Percentiles rank a stretch among this genome's conserved stretches.
phyloP scores from a whole-genome alignment of 2,113 vertebrate species.

The Eolophus roseicapilla region DNA sequence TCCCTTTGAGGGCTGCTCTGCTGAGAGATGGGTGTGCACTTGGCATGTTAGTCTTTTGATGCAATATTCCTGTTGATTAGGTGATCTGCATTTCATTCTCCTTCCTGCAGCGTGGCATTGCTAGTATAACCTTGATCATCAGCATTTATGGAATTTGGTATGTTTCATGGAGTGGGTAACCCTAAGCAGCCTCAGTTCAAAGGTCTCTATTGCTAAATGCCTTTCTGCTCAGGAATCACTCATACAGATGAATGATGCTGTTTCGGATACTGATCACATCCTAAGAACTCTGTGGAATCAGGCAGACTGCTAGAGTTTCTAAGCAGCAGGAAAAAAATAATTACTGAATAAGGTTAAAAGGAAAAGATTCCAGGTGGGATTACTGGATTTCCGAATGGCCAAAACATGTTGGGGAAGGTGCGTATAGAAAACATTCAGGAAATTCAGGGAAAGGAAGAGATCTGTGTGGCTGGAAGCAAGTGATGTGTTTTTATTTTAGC shows the following conservation, averaged over 20 bases:
- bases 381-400: not conserved
- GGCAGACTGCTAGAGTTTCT: not conserved
- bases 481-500: not conserved
- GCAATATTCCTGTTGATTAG: accelerated
- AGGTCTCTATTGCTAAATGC: not conserved
- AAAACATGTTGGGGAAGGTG: not conserved
- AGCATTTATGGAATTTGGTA: not conserved
- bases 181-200: not conserved
- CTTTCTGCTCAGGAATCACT: not conserved
- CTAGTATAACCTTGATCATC: not conserved
- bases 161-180: not conserved
- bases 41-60: not conserved
- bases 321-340: not conserved
- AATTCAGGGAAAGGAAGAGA: not conserved
- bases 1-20: not conserved
- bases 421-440: not conserved
- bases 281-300: not conserved
- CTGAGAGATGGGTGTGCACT: not conserved
- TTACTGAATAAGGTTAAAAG: not conserved
- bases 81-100: not conserved
- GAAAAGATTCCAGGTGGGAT: not conserved
- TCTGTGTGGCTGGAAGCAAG: not conserved
- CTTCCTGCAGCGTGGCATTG: not conserved
- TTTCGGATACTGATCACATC: not conserved
- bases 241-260: accelerated